Conservation (phyloP, 1,140 invertebrate genomes). For the Hyposmocoma kahamanoa region DNA sequence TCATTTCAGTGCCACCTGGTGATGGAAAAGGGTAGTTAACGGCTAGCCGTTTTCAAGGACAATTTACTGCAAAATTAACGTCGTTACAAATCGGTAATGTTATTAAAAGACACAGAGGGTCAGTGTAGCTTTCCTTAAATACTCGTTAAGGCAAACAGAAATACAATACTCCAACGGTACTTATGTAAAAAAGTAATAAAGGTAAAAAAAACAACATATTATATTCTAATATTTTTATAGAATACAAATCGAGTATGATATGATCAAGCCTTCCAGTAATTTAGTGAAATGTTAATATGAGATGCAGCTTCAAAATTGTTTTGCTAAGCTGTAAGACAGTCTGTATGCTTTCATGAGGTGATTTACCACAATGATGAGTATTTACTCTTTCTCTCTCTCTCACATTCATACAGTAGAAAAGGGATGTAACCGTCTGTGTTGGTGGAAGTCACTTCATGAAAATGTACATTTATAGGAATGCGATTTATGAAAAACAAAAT, state of each 20-base stretch:
- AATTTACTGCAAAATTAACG: too few relatives aligned
- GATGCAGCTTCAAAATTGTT: slow-evolving; percentile 53
- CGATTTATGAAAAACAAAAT: slow-evolving; percentile 36
- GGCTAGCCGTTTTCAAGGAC: too few relatives aligned
- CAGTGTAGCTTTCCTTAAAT: slow-evolving; percentile 20
- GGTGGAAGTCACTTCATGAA: too few relatives aligned
- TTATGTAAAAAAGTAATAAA: slow-evolving; percentile 51
- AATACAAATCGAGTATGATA: slow-evolving; percentile 64
- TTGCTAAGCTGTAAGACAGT: slow-evolving; percentile 63
- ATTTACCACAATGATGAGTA: too few relatives aligned
- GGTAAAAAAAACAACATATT: slow-evolving; percentile 56
- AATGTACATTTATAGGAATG: too few relatives aligned
- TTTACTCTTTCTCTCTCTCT: too few relatives aligned
- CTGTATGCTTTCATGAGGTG: too few relatives aligned
- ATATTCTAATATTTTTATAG: slow-evolving; percentile 74
- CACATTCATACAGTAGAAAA: too few relatives aligned
- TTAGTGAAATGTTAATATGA: slow-evolving; percentile 57
- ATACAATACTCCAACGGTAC: slow-evolving; percentile 60
- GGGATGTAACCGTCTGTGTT: too few relatives aligned
- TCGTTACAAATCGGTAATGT: background rate
- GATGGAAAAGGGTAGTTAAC: background rate
- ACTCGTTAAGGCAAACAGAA: slow-evolving; percentile 40
- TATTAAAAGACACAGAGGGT: slow-evolving; percentile 14
- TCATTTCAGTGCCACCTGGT: slow-evolving; percentile 29
- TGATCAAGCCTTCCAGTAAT: slow-evolving; percentile 72